These are phyloP conservation scores for Hydropsyche betteni DNA, from an alignment of 2,888 invertebrate species.

Conservation along the genomic window DNA sequence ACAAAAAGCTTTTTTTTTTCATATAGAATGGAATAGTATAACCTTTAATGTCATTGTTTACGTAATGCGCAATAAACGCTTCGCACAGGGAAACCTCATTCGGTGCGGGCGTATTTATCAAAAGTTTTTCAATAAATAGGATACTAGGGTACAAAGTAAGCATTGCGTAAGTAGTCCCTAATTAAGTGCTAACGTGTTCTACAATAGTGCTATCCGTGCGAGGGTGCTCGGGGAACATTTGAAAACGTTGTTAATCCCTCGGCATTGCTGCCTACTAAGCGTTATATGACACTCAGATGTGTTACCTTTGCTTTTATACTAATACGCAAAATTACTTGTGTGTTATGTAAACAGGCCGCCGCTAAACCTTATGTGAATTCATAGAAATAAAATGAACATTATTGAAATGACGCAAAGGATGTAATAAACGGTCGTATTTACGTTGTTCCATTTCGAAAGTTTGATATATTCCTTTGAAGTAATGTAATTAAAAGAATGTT, in stretches of 20 bases:
- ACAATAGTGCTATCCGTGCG: conserved; percentile 18
- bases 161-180: conserved; percentile 32
- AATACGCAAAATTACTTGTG: conserved; percentile 23
- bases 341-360: conserved; percentile 1
- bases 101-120: conserved; percentile 8
- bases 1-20: no score
- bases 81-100: no score
- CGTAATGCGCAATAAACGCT: no score
- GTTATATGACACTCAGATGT: conserved; percentile 32
- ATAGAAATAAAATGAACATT: no score
- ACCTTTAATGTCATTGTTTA: no score
- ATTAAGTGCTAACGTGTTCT: conserved; percentile 28
- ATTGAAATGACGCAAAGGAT: no score
- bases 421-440: no score
- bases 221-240: conserved; percentile 21
- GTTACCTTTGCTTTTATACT: conserved; percentile 32
- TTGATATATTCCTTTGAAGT: no score
- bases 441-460: no score
- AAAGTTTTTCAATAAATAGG: conserved; percentile 25
- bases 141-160: neutral
- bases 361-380: conserved; percentile 1
- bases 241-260: conserved; percentile 29
- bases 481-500: no score
- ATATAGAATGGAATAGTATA: no score
- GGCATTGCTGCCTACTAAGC: conserved; percentile 26